Base-by-base conservation (phyloP, 2,888 invertebrate species). In the Rhamnusium bicolor region DNA sequence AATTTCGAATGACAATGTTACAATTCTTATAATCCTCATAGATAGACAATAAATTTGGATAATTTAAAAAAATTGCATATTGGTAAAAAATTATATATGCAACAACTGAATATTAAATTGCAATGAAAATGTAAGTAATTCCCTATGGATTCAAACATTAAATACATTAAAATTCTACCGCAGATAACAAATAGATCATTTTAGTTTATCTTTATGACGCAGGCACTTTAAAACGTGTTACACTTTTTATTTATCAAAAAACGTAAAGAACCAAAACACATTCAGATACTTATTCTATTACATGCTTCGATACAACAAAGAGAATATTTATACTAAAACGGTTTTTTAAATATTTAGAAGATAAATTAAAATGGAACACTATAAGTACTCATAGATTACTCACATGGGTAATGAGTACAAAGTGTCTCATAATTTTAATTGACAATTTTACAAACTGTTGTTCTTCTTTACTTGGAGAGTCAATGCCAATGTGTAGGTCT, bases 401-500 rank as follows among this genome's bases (percentile, higher is more conserved):
- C 40, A 40, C 40, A n/a, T 40, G n/a, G 40, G n/a, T 40, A 40
- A 40, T n/a, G 40, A 40, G 12, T 12, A 40, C 40, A n/a, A 12
- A 40, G 40, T 2, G 12, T 4, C n/a, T 40, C 10, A 40, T n/a
- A 40, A 40, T 40, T 24, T 24, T 24, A 24, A 40, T 40, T 40
- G 40, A 40, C 12, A 51, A 51, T 49, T 18, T 49, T 51, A 18
- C 18, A 51, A 51, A 51, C 0, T 19, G 51, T 51, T 19, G 51
- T 51, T 16, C 19, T 53, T 66, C 66, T 66, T 14, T 66, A 66
- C 53, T 66, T 66, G 66, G 66, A 12, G n/a, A 66, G 18, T 40
- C 66, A 66, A 66, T 66, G 66, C 40, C 60, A 63, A 61, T 24
- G 56, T 47, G 46, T 68, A 54, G 40, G 32, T 60, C 66, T 66